phyloP scores from a whole-genome alignment of 2,888 invertebrate genomes.

The Drosophila fungiperda region DNA sequence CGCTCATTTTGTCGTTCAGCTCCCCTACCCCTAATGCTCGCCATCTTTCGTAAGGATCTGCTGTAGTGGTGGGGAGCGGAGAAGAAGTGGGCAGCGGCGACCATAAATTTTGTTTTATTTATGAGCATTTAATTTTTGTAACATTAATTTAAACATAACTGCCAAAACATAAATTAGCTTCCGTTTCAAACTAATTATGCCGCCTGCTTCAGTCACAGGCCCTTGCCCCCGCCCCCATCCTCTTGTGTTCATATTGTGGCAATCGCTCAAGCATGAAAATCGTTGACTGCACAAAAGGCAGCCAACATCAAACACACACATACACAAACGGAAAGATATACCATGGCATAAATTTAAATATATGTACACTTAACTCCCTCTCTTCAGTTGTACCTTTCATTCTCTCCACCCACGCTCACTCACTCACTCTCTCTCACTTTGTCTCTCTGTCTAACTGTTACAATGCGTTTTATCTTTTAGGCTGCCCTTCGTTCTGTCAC shows the following conservation, averaged over 20 bases:
- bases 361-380: conserved; percentile 22
- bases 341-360: conserved; percentile 72
- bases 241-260: conserved; percentile 47
- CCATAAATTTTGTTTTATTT: conserved; percentile 79
- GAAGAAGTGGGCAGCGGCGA: conserved; percentile 11
- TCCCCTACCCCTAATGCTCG: neutral
- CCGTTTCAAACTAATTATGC: conserved; percentile 83
- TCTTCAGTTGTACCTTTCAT: conserved; percentile 5
- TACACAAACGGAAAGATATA: conserved; percentile 5
- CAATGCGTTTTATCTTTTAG: conserved; percentile 68
- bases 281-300: conserved; percentile 81
- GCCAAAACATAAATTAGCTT: conserved; percentile 85
- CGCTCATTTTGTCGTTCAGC: conserved; percentile 6
- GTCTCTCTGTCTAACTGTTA: conserved; percentile 7
- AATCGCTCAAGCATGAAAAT: conserved; percentile 81
- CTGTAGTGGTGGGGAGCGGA: neutral
- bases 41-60: conserved; percentile 44
- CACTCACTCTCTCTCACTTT: neutral
- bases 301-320: conserved; percentile 48
- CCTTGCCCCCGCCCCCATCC: conserved; percentile 5
- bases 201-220: conserved; percentile 68
- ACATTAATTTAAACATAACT: conserved; percentile 84
- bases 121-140: conserved; percentile 83
- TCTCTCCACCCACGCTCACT: neutral
- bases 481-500: conserved; percentile 47